These are phyloP conservation scores for Callinectes sapidus DNA, from an alignment of 2,888 invertebrate species.

Conservation along the genomic window DNA sequence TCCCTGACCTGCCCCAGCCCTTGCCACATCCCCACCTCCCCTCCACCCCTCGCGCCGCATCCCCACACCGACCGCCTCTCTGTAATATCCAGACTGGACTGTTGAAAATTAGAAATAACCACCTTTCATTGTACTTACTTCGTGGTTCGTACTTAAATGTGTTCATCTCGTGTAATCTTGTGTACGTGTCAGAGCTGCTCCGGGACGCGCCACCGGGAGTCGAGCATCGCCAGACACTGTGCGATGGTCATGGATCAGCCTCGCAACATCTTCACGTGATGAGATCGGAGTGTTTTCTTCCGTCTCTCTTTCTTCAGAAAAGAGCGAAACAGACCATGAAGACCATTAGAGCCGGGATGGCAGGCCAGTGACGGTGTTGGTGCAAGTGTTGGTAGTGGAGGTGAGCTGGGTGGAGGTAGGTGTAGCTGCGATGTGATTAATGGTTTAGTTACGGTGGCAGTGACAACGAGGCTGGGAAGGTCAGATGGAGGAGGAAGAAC, in stretches of 20 bases:
- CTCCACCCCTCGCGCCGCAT: background rate
- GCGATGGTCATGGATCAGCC: background rate
- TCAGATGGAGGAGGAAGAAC: conserved; percentile 22
- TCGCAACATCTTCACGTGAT: background rate
- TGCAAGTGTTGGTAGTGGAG: background rate
- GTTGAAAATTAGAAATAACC: conserved; percentile 30
- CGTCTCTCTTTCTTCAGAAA: background rate
- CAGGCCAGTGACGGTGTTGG: background rate
- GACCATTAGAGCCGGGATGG: background rate
- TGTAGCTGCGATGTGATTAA: conserved; percentile 16
- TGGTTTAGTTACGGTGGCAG: conserved; percentile 37
- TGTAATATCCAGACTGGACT: conserved; percentile 17
- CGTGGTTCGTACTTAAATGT: background rate
- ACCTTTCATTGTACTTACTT: background rate
- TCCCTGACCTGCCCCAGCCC: conserved; percentile 36
- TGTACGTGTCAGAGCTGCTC: background rate
- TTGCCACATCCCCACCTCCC: background rate
- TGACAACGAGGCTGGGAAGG: conserved; percentile 31
- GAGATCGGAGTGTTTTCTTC: background rate
- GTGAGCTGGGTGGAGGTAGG: background rate
- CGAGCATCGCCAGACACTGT: background rate
- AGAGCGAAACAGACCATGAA: background rate
- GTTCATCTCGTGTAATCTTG: background rate
- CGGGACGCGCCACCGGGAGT: background rate
- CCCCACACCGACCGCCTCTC: background rate